Base-by-base conservation (phyloP, 2,797 vertebrate genomes). In the Huso huso region DNA sequence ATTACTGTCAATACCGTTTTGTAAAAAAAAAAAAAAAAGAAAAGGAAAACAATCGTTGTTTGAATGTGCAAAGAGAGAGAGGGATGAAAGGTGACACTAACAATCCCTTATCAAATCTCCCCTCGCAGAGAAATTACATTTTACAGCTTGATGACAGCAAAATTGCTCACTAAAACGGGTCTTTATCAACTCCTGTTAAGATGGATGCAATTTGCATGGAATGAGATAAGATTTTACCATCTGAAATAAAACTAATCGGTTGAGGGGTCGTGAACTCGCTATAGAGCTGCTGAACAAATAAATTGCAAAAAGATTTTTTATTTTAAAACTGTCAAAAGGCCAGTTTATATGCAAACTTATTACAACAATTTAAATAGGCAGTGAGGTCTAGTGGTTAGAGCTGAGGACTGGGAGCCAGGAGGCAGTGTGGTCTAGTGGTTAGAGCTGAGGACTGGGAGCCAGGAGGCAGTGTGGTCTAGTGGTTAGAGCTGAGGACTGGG, bases 141-240 rank as follows among this genome's bases (percentile, higher is more conserved):
- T 58, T 58, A 58, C 55, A 58, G 55, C 10, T 58, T 58, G 11
- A 10, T 58, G 55, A 58, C 55, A 58, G 55, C 11, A 1, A 58
- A 58, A 58, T 58, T 58, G 55, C 55, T 58, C 55, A n/a, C 55
- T 58, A 58, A 58, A 58, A 58, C 55, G 4, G 12, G 55, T 58
- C 55, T 58, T 58, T 58, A 58, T 58, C 55, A 10, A 58, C 55
- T 11, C 23, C 23, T 37, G 23, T 37, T 37, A 37, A 37, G 23
- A 37, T 37, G 23, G 23, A 37, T 37, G 55, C 55, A 58, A n/a
- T 58, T 58, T 58, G 55, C 55, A 58, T 58, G 13, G 55, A n/a
- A 58, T 10, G 12, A 58, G 55, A 58, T 8, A 15, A 12, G 55
- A 58, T 58, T 58, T 58, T n/a, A 13, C 12, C 55, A 6, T 6